These are phyloP conservation scores for Amblyjoppa fuscipennis DNA, from an alignment of 2,888 invertebrate species.

Conservation along the genomic window DNA sequence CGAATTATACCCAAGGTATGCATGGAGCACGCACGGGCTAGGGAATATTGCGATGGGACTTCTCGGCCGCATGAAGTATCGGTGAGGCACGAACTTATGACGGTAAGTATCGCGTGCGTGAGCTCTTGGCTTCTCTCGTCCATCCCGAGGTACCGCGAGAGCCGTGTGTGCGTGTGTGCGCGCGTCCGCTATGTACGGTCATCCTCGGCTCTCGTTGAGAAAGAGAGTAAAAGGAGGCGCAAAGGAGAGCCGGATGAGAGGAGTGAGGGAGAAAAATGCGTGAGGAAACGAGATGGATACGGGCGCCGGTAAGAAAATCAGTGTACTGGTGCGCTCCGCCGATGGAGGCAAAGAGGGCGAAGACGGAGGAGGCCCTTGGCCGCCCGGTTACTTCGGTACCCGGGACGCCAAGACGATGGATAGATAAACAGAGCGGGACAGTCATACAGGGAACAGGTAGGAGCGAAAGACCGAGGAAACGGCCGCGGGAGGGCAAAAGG, in stretches of 20 bases:
- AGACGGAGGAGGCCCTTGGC: constrained; percentile 21
- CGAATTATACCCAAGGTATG: constrained; percentile 19
- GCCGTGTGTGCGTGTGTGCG: background rate
- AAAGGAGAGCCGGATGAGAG: constrained; percentile 14
- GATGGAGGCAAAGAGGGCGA: constrained; percentile 24
- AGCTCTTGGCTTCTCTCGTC: background rate
- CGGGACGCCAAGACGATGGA: constrained; percentile 49
- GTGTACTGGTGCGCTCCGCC: constrained; percentile 9
- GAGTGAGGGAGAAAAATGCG: constrained; percentile 47
- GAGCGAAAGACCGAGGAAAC: constrained; percentile 52
- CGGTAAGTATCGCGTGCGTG: constrained; percentile 66
- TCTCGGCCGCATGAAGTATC: constrained; percentile 67
- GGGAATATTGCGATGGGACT: constrained; percentile 56
- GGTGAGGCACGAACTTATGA: constrained; percentile 70
- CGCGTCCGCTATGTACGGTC: too few relatives aligned
- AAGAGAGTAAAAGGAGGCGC: background rate
- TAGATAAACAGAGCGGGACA: constrained; percentile 61
- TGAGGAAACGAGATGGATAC: constrained; percentile 41
- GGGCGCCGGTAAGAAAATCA: constrained; percentile 36
- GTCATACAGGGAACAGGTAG: constrained; percentile 17
- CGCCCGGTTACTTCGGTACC: constrained; percentile 28
- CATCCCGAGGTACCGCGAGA: background rate
- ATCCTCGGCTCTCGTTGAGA: background rate
- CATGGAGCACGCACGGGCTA: constrained; percentile 50
- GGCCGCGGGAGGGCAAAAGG: constrained; percentile 66